Conservation (phyloP, 1,140 invertebrate genomes). For the Drosophila grimshawi region DNA sequence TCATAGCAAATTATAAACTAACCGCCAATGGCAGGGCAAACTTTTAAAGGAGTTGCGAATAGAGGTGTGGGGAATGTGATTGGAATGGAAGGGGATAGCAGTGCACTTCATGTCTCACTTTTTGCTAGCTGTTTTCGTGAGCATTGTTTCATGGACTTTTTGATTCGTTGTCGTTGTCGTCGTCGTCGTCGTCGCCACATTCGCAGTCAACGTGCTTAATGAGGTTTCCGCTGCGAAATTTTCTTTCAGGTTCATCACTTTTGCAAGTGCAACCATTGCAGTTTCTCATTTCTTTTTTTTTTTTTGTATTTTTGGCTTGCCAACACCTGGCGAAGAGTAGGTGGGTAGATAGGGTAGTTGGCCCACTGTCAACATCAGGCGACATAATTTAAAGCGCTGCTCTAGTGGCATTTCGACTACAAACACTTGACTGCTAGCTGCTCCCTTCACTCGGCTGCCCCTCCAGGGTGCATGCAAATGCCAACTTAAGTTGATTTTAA, state of each 20-base stretch:
- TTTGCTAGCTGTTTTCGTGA: slow-evolving; percentile 59
- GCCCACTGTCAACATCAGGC: slow-evolving; percentile 52
- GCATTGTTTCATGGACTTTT: slow-evolving; percentile 73
- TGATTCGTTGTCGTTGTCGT: slow-evolving; percentile 68
- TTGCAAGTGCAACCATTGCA: slow-evolving; percentile 76
- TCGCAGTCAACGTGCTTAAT: slow-evolving; percentile 80
- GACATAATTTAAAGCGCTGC: slow-evolving; percentile 80
- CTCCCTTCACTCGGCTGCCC: not conserved
- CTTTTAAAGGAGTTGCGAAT: slow-evolving; percentile 19
- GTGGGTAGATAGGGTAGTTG: not conserved
- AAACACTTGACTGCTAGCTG: slow-evolving; percentile 64
- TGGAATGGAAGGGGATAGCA: not conserved
- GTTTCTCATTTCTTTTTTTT: slow-evolving; percentile 37
- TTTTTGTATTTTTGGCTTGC: not conserved
- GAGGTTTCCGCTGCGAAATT: slow-evolving; percentile 78
- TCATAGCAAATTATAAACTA: slow-evolving; percentile 53
- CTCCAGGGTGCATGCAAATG: slow-evolving; percentile 67
- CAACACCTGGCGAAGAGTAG: slow-evolving; percentile 32
- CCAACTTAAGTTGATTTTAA: slow-evolving; percentile 82
- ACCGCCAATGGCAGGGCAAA: slow-evolving; percentile 37
- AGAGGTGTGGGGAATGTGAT: not conserved
- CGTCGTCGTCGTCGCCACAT: slow-evolving; percentile 36
- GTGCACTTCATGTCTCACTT: slow-evolving; percentile 28
- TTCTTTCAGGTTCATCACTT: slow-evolving; percentile 81
- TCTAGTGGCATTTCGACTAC: slow-evolving; percentile 79